phyloP scores from a whole-genome alignment of 2,797 vertebrate genomes.

The Anguilla obscura region DNA sequence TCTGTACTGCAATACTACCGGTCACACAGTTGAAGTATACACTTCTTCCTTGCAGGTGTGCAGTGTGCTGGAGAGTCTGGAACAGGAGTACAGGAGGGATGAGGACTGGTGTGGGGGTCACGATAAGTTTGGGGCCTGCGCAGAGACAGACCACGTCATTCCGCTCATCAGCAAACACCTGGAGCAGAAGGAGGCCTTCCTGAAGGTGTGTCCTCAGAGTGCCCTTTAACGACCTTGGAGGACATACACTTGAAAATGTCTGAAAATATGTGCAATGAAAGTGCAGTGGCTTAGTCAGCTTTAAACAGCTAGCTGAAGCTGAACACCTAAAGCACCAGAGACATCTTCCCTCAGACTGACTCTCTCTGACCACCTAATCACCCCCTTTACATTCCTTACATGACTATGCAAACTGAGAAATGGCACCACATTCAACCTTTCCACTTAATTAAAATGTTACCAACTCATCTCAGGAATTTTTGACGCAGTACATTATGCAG shows the following conservation, averaged over 20 bases:
- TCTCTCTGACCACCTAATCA: not conserved
- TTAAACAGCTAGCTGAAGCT: not conserved
- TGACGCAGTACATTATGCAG: not conserved
- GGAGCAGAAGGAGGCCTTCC: slow-evolving; percentile 98
- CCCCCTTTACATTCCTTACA: not conserved
- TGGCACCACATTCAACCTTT: not conserved
- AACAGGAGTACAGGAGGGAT: slow-evolving; percentile 93
- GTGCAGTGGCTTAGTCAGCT: not conserved
- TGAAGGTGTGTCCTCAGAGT: slow-evolving; percentile 77
- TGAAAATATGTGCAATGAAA: not conserved
- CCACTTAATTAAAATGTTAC: too few species aligned
- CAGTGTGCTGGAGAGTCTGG: slow-evolving; percentile 86
- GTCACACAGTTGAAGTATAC: slow-evolving; percentile 17
- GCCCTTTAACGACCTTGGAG: not conserved
- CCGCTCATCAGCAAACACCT: slow-evolving; percentile 96
- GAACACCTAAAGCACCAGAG: not conserved
- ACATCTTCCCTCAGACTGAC: not conserved
- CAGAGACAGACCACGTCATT: slow-evolving; percentile 84
- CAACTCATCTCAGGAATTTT: not conserved
- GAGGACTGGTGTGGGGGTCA: slow-evolving; percentile 95
- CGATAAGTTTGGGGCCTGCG: slow-evolving; percentile 82
- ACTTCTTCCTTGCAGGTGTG: slow-evolving; percentile 77
- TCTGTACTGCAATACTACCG: not conserved
- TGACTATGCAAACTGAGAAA: not conserved
- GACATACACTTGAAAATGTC: not conserved